Percentiles rank a stretch among this genome's conserved stretches.
phyloP scores from a whole-genome alignment of 2,113 vertebrate species.

The Oreochromis aureus region DNA sequence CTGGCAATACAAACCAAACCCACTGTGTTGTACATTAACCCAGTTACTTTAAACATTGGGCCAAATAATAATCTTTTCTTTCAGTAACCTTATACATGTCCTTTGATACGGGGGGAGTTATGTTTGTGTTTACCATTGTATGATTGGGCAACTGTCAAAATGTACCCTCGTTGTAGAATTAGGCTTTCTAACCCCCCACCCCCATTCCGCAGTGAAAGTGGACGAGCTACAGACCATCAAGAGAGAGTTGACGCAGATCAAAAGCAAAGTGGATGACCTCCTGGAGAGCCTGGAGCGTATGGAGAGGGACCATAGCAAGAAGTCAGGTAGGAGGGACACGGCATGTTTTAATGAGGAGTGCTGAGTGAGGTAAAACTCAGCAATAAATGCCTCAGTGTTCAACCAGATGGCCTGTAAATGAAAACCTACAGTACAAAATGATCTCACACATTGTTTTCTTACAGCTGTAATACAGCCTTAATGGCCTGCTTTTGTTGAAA shows the following conservation, averaged over 20 bases:
- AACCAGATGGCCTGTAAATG: not conserved
- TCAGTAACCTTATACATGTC: not conserved
- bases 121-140: not conserved
- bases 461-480: not conserved
- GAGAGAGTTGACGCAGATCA: constrained; percentile 61
- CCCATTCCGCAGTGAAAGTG: constrained; percentile 38
- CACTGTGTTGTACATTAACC: not conserved
- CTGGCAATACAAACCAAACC: not conserved
- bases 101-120: not conserved
- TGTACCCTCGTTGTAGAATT: not conserved
- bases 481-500: not conserved
- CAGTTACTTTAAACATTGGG: not conserved
- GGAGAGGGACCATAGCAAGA: constrained; percentile 84
- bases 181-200: not conserved
- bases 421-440: not conserved
- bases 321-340: constrained; percentile 41
- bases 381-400: not conserved
- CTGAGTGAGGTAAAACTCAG: not conserved
- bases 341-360: not conserved
- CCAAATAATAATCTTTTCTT: not conserved
- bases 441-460: not conserved
- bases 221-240: constrained; percentile 71
- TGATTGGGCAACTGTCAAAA: not conserved
- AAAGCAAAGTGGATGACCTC: constrained; percentile 66
- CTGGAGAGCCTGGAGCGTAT: constrained; percentile 78